Percentiles rank a stretch among this genome's conserved stretches.
phyloP scores from a whole-genome alignment of 1,140 invertebrate species.

The Fopius arisanus region DNA sequence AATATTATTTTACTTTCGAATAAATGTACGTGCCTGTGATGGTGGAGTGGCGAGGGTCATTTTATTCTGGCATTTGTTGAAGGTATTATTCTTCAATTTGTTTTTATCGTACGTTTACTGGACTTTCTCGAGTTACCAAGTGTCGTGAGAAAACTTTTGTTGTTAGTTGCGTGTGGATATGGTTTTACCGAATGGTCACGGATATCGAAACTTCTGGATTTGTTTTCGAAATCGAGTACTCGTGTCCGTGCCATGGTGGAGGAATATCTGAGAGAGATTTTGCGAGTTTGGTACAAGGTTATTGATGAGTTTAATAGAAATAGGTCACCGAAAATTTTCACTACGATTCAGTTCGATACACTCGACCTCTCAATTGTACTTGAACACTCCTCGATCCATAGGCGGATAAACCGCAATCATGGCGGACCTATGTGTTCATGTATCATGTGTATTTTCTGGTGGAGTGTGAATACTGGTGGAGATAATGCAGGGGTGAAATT shows the following conservation, averaged over 20 bases:
- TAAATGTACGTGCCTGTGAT: background rate
- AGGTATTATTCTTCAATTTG: background rate
- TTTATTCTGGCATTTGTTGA: background rate
- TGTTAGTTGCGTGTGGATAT: background rate
- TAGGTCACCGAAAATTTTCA: background rate
- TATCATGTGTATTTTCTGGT: background rate
- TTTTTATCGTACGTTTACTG: background rate
- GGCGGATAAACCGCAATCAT: conserved; percentile 1
- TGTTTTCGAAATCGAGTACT: background rate
- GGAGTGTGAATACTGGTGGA: background rate
- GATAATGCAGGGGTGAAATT: background rate
- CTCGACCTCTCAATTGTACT: conserved; percentile 5
- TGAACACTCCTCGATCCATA: background rate
- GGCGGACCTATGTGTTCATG: background rate
- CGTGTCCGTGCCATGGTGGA: no score
- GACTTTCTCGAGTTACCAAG: background rate
- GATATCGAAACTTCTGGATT: background rate
- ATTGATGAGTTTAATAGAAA: background rate
- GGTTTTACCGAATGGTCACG: background rate
- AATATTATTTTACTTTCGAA: background rate
- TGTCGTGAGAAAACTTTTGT: background rate
- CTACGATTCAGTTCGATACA: background rate
- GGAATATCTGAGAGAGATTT: background rate
- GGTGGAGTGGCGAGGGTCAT: background rate
- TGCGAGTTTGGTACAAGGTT: background rate